Conservation (phyloP, 2,113 vertebrate species). For the Cynocephalus volans region DNA sequence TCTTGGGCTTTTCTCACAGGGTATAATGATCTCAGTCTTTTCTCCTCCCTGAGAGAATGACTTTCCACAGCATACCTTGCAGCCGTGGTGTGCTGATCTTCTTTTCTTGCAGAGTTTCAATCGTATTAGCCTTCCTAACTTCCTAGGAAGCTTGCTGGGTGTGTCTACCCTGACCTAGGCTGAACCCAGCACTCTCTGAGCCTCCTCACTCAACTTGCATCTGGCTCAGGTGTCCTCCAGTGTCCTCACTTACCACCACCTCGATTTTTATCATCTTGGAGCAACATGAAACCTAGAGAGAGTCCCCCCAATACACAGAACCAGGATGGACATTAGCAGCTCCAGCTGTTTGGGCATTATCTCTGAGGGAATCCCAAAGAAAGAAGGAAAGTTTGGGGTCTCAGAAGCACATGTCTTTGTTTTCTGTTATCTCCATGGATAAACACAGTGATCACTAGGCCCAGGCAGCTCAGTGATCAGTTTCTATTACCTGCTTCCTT, state of each 20-base stretch:
- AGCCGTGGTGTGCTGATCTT: too few relatives aligned
- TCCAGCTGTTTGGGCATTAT: conserved; percentile 94
- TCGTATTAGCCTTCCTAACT: too few relatives aligned
- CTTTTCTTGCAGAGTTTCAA: too few relatives aligned
- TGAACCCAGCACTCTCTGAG: conserved; percentile 93
- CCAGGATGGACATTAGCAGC: conserved; percentile 85
- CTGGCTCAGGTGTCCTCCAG: conserved; percentile 92
- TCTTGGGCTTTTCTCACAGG: conserved; percentile 89
- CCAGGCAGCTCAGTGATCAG: conserved; percentile 94
- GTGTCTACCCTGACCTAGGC: conserved; percentile 73
- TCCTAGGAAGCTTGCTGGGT: conserved; percentile 77
- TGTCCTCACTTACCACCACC: conserved; percentile 91
- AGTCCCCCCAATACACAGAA: conserved; percentile 94
- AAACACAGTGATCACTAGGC: conserved; percentile 93
- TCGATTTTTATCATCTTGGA: conserved; percentile 79
- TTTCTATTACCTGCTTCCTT: too few relatives aligned
- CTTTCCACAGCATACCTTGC: conserved; percentile 93
- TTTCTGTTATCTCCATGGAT: conserved; percentile 93
- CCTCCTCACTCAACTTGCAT: conserved; percentile 94
- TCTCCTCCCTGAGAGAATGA: conserved; percentile 92
- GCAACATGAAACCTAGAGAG: conserved; percentile 79
- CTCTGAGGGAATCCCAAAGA: conserved; percentile 94
- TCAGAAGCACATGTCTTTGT: conserved; percentile 93
- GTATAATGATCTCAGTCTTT: conserved; percentile 90
- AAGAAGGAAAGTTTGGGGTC: conserved; percentile 95